These are phyloP conservation scores for Acronicta aceris DNA, from an alignment of 2,888 invertebrate species.

Conservation along the genomic window DNA sequence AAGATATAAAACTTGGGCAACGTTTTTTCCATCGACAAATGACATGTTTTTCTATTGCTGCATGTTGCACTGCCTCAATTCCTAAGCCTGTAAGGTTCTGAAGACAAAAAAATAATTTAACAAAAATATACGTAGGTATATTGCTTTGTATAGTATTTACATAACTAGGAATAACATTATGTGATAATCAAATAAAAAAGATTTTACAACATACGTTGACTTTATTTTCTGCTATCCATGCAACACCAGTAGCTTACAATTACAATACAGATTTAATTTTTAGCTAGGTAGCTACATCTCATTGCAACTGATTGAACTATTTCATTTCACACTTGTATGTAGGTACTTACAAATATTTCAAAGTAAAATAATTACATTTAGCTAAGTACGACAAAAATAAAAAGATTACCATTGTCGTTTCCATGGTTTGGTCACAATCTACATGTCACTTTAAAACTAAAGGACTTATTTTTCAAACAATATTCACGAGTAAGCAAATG, in stretches of 20 bases:
- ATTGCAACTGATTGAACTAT: not conserved
- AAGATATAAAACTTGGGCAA: no score
- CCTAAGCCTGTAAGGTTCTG: not conserved
- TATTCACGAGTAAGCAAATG: no score
- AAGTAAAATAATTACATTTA: no score
- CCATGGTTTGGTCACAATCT: no score
- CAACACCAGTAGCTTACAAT: not conserved
- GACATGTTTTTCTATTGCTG: no score
- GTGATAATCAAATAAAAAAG: conserved; percentile 26
- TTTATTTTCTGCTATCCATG: conserved; percentile 4
- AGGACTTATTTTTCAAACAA: no score
- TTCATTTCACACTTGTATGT: not conserved
- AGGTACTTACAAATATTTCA: not conserved
- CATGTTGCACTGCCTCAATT: not conserved
- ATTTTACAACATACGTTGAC: not conserved
- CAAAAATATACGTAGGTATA: not conserved
- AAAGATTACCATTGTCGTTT: not conserved
- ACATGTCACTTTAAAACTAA: not conserved
- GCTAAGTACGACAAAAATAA: not conserved
- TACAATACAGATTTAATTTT: not conserved
- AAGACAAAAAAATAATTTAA: not conserved
- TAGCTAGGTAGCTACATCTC: not conserved
- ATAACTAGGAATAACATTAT: conserved; percentile 7
- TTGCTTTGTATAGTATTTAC: conserved; percentile 3
- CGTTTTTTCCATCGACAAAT: no score